Evolutionary conservation across 2,888 invertebrate genomes (phyloP).

Genomic region (Zygothrica quintamaculata): DNA sequence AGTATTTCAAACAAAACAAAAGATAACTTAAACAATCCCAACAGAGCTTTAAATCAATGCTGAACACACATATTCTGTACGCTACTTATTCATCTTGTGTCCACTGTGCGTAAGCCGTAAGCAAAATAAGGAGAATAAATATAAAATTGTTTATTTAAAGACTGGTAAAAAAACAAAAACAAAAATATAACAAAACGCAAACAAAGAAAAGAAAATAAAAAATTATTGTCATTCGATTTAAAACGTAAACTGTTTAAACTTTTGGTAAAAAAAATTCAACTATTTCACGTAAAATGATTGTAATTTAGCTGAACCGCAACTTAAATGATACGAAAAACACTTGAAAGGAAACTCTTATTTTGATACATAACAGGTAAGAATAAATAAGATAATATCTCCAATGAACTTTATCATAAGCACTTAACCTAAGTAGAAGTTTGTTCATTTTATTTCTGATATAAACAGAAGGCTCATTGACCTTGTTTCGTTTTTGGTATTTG

Average conservation of each 20-base stretch:
- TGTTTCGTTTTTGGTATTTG: conserved; percentile 11
- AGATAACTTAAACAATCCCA: conserved; percentile 3
- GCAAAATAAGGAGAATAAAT: conserved; percentile 26
- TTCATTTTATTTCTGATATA: conserved; percentile 16
- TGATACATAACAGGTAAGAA: conserved; percentile 29
- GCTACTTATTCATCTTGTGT: conserved; percentile 7
- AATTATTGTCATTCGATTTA: conserved; percentile 26
- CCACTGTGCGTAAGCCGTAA: conserved; percentile 49
- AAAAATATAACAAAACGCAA: too few relatives aligned
- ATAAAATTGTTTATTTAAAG: conserved; percentile 35
- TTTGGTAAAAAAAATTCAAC: not conserved
- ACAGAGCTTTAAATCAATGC: conserved; percentile 36
- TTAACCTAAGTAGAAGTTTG: conserved; percentile 6
- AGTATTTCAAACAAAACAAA: not conserved
- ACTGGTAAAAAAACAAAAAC: conserved; percentile 22
- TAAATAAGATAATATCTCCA: too few relatives aligned
- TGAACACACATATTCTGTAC: not conserved
- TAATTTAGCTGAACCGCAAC: conserved; percentile 27
- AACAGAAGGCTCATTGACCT: conserved; percentile 44
- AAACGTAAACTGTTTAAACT: conserved; percentile 50
- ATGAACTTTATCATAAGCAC: conserved; percentile 11
- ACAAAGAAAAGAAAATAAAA: conserved; percentile 11
- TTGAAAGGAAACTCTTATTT: conserved; percentile 15
- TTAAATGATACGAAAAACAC: conserved; percentile 11
- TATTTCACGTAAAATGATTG: conserved; percentile 29